These are phyloP conservation scores for Ursus arctos DNA, from an alignment of 2,113 vertebrate species.

Conservation along the genomic window DNA sequence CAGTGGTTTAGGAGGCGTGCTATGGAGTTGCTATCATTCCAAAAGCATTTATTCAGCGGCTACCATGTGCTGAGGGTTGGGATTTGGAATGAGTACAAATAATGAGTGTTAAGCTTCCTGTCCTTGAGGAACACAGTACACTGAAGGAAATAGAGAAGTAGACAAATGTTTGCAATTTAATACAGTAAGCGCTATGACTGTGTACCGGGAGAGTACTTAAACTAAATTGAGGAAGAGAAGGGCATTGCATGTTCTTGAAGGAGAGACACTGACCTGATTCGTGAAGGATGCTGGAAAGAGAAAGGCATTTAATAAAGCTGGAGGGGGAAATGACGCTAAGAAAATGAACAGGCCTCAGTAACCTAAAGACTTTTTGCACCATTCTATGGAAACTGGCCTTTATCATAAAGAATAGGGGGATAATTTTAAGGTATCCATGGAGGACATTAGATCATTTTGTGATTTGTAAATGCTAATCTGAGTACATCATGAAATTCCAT, in stretches of 20 bases:
- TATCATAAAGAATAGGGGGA: not conserved
- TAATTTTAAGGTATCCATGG: not conserved
- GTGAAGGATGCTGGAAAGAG: constrained; percentile 46
- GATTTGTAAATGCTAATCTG: not conserved
- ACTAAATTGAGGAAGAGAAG: constrained; percentile 68
- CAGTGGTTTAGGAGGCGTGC: not conserved
- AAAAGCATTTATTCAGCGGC: not conserved
- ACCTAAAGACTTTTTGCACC: not conserved
- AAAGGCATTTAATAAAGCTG: constrained; percentile 70
- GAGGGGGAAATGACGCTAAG: constrained; percentile 34
- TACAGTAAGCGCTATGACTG: constrained; percentile 55
- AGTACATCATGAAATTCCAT: not conserved
- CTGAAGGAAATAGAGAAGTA: constrained; percentile 54
- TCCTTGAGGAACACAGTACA: constrained; percentile 41
- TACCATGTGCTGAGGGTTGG: not conserved
- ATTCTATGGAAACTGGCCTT: not conserved
- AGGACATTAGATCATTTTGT: not conserved
- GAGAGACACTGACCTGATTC: constrained; percentile 68
- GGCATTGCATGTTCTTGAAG: constrained; percentile 48
- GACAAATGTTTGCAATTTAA: constrained; percentile 77
- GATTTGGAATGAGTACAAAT: not conserved
- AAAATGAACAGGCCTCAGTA: constrained; percentile 30
- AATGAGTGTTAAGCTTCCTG: not conserved
- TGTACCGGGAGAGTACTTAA: constrained; percentile 61
- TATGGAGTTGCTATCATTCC: not conserved